Conservation (phyloP, 2,113 vertebrate species). For the Chionodraco myersi region DNA sequence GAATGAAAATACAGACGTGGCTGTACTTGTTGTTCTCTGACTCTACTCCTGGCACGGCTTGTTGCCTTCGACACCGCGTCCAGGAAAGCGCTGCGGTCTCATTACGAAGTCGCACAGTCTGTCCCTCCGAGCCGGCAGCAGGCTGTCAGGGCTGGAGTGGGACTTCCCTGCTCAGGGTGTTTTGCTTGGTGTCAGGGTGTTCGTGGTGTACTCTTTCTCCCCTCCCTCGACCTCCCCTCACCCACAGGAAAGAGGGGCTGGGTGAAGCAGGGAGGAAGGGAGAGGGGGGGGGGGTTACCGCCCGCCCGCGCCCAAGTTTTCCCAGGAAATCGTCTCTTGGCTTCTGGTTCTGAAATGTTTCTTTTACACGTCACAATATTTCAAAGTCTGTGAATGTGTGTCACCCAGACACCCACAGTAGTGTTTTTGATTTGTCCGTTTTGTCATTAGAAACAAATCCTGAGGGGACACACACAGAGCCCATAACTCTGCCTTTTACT, state of each 20-base stretch:
- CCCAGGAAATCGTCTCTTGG: slow-evolving; percentile 58
- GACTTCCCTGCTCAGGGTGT: slow-evolving; percentile 35
- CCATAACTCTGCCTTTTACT: neutral
- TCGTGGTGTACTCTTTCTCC: slow-evolving; percentile 37
- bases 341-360: slow-evolving; percentile 39
- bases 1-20: slow-evolving; percentile 19
- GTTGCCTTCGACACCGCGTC: slow-evolving; percentile 20
- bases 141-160: slow-evolving; percentile 11
- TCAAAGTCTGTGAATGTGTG: slow-evolving; percentile 16
- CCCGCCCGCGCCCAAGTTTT: slow-evolving; percentile 49
- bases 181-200: slow-evolving; percentile 44
- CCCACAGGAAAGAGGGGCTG: slow-evolving; percentile 73
- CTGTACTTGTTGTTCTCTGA: slow-evolving; percentile 28
- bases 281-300: slow-evolving; percentile 35
- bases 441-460: neutral
- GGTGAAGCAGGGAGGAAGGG: slow-evolving; percentile 8
- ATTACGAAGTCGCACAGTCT: slow-evolving; percentile 29
- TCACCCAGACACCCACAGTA: neutral
- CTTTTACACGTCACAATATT: slow-evolving; percentile 42
- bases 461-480: neutral
- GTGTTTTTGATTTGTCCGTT: neutral
- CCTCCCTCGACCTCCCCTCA: slow-evolving; percentile 58
- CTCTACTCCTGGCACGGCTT: slow-evolving; percentile 10
- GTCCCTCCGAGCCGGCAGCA: slow-evolving; percentile 7
- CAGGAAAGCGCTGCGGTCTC: slow-evolving; percentile 53